phyloP scores from a whole-genome alignment of 2,113 vertebrate species.

The Toxotes chatareus region DNA sequence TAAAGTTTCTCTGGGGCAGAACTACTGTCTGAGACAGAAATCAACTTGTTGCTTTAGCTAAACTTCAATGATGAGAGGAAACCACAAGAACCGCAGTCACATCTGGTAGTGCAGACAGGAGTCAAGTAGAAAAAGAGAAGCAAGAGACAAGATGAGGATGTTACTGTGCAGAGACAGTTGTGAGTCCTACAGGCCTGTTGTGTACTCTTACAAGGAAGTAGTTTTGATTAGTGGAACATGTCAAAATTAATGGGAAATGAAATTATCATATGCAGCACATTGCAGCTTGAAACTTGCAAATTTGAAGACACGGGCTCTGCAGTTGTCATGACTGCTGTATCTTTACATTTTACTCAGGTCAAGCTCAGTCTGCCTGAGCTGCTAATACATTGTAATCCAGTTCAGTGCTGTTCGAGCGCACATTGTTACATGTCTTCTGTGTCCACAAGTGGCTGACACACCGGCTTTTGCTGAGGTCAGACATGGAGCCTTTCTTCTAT shows the following conservation, averaged over 20 bases:
- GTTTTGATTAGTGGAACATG: not conserved
- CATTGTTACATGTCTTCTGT: conserved; percentile 22
- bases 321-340: not conserved
- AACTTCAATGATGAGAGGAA: not conserved
- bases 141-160: not conserved
- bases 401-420: not conserved
- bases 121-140: not conserved
- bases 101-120: not conserved
- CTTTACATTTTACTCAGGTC: not conserved
- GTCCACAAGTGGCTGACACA: not conserved
- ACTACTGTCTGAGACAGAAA: not conserved
- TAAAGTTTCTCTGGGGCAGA: not conserved
- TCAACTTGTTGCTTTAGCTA: not conserved
- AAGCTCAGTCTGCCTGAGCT: not conserved
- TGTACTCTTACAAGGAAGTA: not conserved
- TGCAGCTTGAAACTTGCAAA: not conserved
- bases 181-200: not conserved
- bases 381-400: not conserved
- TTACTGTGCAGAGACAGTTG: not conserved
- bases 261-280: not conserved
- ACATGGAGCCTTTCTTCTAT: not conserved
- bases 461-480: conserved; percentile 30
- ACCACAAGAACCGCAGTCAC: not conserved
- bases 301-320: not conserved
- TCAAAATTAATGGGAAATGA: not conserved